Percentiles rank a stretch among this genome's conserved stretches.
phyloP scores from a whole-genome alignment of 2,888 invertebrate genomes.

The Campoplex nolae region DNA sequence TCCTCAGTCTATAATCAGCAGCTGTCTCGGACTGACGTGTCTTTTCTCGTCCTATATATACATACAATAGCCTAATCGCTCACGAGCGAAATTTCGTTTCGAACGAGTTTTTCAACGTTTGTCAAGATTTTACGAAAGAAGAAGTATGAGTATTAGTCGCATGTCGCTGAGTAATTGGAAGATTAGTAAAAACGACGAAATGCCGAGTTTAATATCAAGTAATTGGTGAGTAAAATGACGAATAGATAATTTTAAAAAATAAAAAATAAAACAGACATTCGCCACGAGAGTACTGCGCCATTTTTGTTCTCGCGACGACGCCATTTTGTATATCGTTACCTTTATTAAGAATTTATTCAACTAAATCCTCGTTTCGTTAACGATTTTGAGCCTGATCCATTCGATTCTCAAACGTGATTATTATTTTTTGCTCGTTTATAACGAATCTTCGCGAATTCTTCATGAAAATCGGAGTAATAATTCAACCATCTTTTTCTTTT shows the following conservation, averaged over 20 bases:
- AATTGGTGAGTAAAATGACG: slow-evolving; percentile 86
- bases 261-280: slow-evolving; percentile 27
- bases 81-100: slow-evolving; percentile 57
- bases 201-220: slow-evolving; percentile 88
- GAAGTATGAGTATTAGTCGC: slow-evolving; percentile 83
- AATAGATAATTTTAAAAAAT: background rate
- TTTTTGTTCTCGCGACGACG: slow-evolving; percentile 71
- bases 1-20: slow-evolving; percentile 30
- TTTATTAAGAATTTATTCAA: background rate
- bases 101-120: slow-evolving; percentile 66
- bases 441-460: background rate
- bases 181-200: slow-evolving; percentile 84
- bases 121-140: slow-evolving; percentile 84
- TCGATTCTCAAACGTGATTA: background rate
- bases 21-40: slow-evolving; percentile 8
- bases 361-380: background rate
- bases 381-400: background rate
- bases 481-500: background rate
- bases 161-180: slow-evolving; percentile 82
- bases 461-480: background rate
- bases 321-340: slow-evolving; percentile 57
- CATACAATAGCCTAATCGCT: slow-evolving; percentile 22
- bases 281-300: slow-evolving; percentile 69
- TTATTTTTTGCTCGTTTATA: background rate
- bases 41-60: slow-evolving; percentile 9